These are phyloP conservation scores for Pocillopora grandis DNA, from an alignment of 92 coral and sea anemone genomes.

Conservation along the genomic window DNA sequence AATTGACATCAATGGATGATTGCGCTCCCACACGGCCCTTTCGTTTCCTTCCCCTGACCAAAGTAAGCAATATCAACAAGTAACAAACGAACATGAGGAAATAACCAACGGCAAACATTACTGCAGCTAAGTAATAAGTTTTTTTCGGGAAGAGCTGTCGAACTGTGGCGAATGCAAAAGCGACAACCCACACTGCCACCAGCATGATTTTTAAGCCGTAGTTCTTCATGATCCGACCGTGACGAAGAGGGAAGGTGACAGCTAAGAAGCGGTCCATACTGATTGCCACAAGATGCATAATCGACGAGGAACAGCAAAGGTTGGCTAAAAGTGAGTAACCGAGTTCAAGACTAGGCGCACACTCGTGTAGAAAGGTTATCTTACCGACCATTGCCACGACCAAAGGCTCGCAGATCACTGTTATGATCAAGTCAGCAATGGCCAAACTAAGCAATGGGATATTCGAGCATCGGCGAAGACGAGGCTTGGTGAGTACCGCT, in stretches of 20 bases:
- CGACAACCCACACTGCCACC: slow-evolving; percentile 27
- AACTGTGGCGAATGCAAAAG: not conserved
- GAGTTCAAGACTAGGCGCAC: slow-evolving; percentile 23
- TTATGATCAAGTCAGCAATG: slow-evolving; percentile 51
- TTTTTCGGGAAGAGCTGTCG: not conserved
- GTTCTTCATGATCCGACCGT: slow-evolving; percentile 27
- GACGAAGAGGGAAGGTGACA: slow-evolving; percentile 35
- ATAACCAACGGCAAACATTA: not conserved
- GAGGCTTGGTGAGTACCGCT: slow-evolving; percentile 35
- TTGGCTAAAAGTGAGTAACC: slow-evolving; percentile 15
- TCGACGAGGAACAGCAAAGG: slow-evolving; percentile 30
- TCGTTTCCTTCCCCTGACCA: not conserved
- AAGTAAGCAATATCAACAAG: not conserved
- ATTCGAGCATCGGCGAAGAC: slow-evolving; percentile 42
- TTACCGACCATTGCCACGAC: not conserved
- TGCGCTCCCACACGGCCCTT: not conserved
- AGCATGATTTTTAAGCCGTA: slow-evolving; percentile 33
- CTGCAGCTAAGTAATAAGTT: not conserved
- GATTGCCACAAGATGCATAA: slow-evolving; percentile 48
- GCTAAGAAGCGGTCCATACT: slow-evolving; percentile 48
- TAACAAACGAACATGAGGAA: not conserved
- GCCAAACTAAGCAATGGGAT: slow-evolving; percentile 52
- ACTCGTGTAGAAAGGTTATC: slow-evolving; percentile 28
- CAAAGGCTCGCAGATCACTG: slow-evolving; percentile 42
- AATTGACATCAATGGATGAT: not conserved